Percentiles rank a stretch among this genome's conserved stretches.
Evolutionary conservation across 2,888 invertebrate genomes (phyloP).

Genomic region (Digitonthophagus gazella): DNA sequence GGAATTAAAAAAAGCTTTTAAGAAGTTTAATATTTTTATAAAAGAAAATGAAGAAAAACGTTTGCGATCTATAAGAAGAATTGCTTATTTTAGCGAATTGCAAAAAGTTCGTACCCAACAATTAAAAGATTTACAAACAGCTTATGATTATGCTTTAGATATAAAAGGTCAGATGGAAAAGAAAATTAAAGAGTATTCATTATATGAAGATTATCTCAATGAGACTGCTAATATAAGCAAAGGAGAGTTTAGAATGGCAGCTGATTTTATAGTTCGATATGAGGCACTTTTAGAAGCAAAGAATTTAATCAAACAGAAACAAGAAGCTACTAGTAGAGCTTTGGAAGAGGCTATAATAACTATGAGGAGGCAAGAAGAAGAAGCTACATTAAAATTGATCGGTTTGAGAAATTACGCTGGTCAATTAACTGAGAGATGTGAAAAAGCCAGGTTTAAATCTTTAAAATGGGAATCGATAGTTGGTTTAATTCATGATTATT

Average conservation of each 20-base stretch:
- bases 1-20: background rate
- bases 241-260: slow-evolving; percentile 13
- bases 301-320: background rate
- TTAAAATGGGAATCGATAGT: slow-evolving; percentile 5
- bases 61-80: slow-evolving; percentile 1
- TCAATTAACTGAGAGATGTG: background rate
- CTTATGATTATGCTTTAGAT: background rate
- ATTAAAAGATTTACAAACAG: background rate
- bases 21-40: slow-evolving; percentile 14
- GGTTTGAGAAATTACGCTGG: background rate
- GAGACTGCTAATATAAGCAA: background rate
- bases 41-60: slow-evolving; percentile 19
- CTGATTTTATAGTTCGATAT: slow-evolving; percentile 12
- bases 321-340: background rate
- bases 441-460: slow-evolving; percentile 1
- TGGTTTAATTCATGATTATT: background rate
- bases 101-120: background rate
- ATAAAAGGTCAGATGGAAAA: slow-evolving; percentile 17
- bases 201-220: slow-evolving; percentile 13
- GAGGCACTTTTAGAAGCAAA: slow-evolving; percentile 2
- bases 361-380: slow-evolving; percentile 2
- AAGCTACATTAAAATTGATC: background rate
- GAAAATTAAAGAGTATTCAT: slow-evolving; percentile 12
- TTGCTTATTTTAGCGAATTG: background rate
- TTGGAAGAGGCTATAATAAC: background rate